Base-by-base conservation (phyloP, 64 coral and sea anemone genomes). In the Stichodactyla mertensii region DNA sequence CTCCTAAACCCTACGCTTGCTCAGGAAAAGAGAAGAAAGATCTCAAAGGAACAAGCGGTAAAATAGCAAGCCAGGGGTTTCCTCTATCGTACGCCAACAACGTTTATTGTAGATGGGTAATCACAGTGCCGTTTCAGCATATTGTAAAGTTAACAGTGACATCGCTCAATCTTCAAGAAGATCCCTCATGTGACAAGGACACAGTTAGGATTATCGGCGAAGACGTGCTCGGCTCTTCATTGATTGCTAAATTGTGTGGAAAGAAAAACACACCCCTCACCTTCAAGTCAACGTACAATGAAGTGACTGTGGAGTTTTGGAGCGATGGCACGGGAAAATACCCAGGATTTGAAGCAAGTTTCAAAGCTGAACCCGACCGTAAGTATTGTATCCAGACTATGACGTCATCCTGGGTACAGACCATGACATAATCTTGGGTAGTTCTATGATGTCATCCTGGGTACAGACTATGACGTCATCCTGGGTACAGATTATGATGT, bases 311-410 rank as follows among this genome's bases (percentile, higher is more conserved):
- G 45, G 57, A 77, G 16, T 89, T 89, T 84, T 62, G 52, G 51
- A 84, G 79, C 8, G 64, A 70, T 61, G 52, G 24, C 10, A 69
- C 79, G 4, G 61, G 61, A 60, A 52, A 61, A 61, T 54, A 71
- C 61, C 53, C 83, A 10, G 88, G 81, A 23, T 89, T 89, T 84
- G 88, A 83, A 56, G 88, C 88, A 66, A 51, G 57, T 59, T 89
- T 82, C 52, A 54, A 82, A 51, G 57, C 80, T 27, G 51, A 27
- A 57, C 80, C 52, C 4, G 80, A 82, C 12, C 20, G 80, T 82
- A 55, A 82, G 80, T 82, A 82, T 13, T 5, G 27, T 74, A 7
- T 10, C 9, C 12, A 23, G 27, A 28, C 69, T 74, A 67, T 67
- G 64, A 67, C 24, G n/a, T 31, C 7, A 31, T 64, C 5, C 11